phyloP scores from a whole-genome alignment of 2,113 vertebrate species.

The Hylia prasina region DNA sequence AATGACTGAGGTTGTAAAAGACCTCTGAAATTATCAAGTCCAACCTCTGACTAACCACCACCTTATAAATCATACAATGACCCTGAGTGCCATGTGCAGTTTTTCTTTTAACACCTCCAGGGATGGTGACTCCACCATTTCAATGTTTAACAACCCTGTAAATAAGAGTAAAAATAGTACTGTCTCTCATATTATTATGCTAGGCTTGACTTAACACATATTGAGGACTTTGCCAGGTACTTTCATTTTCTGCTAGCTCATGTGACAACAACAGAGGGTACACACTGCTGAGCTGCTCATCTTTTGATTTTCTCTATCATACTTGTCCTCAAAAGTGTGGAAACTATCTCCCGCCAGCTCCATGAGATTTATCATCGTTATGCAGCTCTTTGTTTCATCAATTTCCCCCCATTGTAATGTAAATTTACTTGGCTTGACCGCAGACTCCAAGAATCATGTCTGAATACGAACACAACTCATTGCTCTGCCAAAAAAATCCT shows the following conservation, averaged over 20 bases:
- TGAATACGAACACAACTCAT: not conserved
- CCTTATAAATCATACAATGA: not conserved
- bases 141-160: not conserved
- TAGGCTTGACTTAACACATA: not conserved
- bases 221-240: not conserved
- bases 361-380: not conserved
- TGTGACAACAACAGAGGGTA: not conserved
- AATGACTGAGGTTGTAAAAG: not conserved
- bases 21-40: not conserved
- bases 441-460: not conserved
- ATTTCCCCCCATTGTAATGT: not conserved
- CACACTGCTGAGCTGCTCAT: not conserved
- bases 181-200: not conserved
- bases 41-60: not conserved
- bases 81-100: rapidly evolving
- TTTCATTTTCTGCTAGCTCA: not conserved
- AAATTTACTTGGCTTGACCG: not conserved
- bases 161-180: not conserved
- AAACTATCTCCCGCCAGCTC: rapidly evolving
- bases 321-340: not conserved
- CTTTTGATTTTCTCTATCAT: not conserved
- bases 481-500: not conserved
- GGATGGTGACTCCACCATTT: not conserved
- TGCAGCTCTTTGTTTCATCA: not conserved
- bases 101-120: not conserved